Percentiles rank a stretch among this genome's conserved stretches.
Evolutionary conservation across 2,797 vertebrate species (phyloP).

Genomic region (Gila robusta): DNA sequence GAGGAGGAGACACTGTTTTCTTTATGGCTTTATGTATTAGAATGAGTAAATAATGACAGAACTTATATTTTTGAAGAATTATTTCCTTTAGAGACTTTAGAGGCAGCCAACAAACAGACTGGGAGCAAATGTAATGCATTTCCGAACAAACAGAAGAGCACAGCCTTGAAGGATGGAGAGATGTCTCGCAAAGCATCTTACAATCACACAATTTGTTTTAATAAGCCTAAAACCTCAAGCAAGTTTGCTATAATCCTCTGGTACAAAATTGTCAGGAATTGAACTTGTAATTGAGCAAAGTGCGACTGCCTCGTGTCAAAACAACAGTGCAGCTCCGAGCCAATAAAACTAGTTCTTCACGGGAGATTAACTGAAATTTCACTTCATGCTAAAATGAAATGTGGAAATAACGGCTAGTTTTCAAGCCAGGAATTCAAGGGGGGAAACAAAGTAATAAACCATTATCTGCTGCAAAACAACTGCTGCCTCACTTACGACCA

Average conservation of each 20-base stretch:
- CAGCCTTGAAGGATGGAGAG: not conserved
- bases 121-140: not conserved
- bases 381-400: constrained; percentile 39
- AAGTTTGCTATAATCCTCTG: constrained; percentile 45
- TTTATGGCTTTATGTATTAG: not conserved
- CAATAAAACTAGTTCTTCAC: constrained; percentile 47
- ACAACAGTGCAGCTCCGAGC: constrained; percentile 14
- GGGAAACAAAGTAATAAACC: constrained; percentile 51
- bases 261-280: constrained; percentile 42
- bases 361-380: constrained; percentile 41
- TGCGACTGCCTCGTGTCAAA: constrained; percentile 17
- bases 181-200: constrained; percentile 21
- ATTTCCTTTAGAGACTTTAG: not conserved
- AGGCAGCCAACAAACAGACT: not conserved
- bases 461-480: constrained; percentile 13
- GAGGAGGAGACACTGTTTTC: not conserved
- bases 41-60: constrained; percentile 16
- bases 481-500: not conserved
- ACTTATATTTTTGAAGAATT: not conserved
- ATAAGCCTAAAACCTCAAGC: constrained; percentile 53
- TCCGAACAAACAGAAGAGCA: constrained; percentile 1
- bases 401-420: constrained; percentile 42
- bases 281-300: constrained; percentile 40
- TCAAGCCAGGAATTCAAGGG: constrained; percentile 34
- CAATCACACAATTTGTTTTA: constrained; percentile 47